A percentile compares a stretch with the other conserved stretches of the same genome.
phyloP scores from a whole-genome alignment of 2,797 vertebrate genomes.

The Nyctibius grandis region DNA sequence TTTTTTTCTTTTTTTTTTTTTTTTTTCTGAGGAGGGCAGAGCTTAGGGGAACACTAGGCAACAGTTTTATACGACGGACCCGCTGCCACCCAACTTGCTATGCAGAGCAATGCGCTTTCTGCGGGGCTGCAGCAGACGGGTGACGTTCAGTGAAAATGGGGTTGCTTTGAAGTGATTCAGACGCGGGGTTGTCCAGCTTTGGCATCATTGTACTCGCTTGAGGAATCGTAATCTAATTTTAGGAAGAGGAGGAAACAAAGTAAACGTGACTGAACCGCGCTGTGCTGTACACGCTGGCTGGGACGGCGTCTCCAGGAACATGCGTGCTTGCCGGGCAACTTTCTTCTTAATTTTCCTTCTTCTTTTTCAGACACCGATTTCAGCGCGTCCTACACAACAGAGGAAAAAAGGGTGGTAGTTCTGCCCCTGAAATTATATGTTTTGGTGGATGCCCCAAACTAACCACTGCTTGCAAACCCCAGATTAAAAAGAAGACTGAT shows the following conservation, averaged over 20 bases:
- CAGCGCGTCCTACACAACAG: not conserved
- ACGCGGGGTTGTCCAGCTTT: not conserved
- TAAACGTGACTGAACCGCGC: not conserved
- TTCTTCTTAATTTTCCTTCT: not conserved
- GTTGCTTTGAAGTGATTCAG: constrained; percentile 28
- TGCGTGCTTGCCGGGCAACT: rapidly evolving
- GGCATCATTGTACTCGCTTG: not conserved
- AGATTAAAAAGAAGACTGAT: constrained; percentile 64
- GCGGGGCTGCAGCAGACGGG: not conserved
- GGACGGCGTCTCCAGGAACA: rapidly evolving
- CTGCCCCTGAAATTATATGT: not conserved
- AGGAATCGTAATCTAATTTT: constrained; percentile 24
- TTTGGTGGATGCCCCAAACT: constrained; percentile 9
- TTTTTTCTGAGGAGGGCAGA: constrained; percentile 52
- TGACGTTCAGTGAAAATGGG: not conserved
- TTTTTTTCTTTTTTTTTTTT: constrained; percentile 42
- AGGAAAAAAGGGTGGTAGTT: not conserved
- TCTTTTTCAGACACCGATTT: not conserved
- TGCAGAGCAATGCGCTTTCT: not conserved
- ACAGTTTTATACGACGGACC: constrained; percentile 71
- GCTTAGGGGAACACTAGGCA: constrained; percentile 75
- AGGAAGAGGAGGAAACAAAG: constrained; percentile 15
- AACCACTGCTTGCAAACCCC: constrained; percentile 12
- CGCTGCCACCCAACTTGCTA: constrained; percentile 69
- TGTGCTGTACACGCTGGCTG: rapidly evolving